Evolutionary conservation across 2,888 invertebrate genomes (phyloP).

Genomic region (Polydrusus tereticollis): DNA sequence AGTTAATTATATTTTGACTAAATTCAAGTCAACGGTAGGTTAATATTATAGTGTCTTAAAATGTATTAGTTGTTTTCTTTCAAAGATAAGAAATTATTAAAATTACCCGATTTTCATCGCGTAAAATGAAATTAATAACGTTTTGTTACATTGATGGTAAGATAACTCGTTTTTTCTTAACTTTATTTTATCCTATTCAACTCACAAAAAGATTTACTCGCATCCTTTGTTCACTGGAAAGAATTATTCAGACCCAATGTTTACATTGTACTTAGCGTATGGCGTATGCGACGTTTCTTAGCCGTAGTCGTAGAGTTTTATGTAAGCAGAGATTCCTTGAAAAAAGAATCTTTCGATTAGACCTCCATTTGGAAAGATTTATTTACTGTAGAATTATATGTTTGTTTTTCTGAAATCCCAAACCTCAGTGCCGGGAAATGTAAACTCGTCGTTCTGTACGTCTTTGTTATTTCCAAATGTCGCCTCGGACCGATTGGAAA

Average conservation of each 20-base stretch:
- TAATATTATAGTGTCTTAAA: too few species aligned
- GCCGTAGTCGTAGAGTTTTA: slow-evolving; percentile 28
- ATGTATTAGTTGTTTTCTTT: too few species aligned
- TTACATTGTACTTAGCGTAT: slow-evolving; percentile 35
- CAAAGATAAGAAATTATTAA: too few species aligned
- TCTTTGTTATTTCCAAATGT: slow-evolving; percentile 53
- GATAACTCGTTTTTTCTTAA: too few species aligned
- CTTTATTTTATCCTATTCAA: too few species aligned
- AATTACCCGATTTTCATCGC: too few species aligned
- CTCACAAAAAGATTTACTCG: background rate
- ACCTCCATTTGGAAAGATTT: slow-evolving; percentile 53
- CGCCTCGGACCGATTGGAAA: slow-evolving; percentile 52
- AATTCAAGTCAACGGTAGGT: too few species aligned
- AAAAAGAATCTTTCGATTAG: slow-evolving; percentile 46
- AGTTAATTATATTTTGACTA: too few species aligned
- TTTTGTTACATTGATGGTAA: too few species aligned
- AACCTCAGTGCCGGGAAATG: slow-evolving; percentile 61
- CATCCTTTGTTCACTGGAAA: slow-evolving; percentile 12
- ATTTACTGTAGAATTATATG: slow-evolving; percentile 59
- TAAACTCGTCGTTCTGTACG: slow-evolving; percentile 56
- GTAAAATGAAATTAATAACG: too few species aligned
- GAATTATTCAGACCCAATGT: slow-evolving; percentile 32
- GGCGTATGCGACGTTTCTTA: slow-evolving; percentile 31
- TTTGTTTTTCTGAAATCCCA: slow-evolving; percentile 64
- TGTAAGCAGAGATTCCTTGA: slow-evolving; percentile 22